Evolutionary conservation across 2,797 vertebrate genomes (phyloP).

Genomic region (Neosilurus hyrtlii): DNA sequence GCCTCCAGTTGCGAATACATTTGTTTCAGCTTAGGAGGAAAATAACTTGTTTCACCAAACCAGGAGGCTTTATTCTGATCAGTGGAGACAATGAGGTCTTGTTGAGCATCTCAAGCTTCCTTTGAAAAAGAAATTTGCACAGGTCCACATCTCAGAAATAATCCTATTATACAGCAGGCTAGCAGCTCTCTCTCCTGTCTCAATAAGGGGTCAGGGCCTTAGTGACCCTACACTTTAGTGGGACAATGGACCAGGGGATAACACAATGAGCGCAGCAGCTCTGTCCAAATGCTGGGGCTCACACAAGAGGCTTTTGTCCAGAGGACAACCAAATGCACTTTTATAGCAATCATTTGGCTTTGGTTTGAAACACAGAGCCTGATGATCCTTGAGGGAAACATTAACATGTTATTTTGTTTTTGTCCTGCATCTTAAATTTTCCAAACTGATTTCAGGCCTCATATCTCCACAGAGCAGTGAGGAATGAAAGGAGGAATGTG

Average conservation of each 20-base stretch:
- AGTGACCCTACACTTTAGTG: conserved; percentile 45
- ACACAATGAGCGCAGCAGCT: conserved; percentile 41
- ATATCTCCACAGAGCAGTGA: conserved; percentile 24
- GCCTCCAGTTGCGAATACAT: conserved; percentile 33
- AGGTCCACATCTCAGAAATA: conserved; percentile 46
- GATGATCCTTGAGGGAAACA: conserved; percentile 12
- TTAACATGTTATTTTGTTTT: not conserved
- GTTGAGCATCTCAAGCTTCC: conserved; percentile 41
- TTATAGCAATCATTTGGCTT: conserved; percentile 36
- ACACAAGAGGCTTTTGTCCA: conserved; percentile 44
- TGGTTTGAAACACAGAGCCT: not conserved
- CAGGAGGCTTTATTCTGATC: conserved; percentile 33
- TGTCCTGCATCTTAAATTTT: not conserved
- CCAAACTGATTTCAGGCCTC: not conserved
- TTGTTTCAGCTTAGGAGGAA: conserved; percentile 44
- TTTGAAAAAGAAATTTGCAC: conserved; percentile 55
- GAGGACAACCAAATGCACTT: conserved; percentile 22
- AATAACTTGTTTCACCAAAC: conserved; percentile 38
- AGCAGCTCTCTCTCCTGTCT: conserved; percentile 51
- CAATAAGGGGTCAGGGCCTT: conserved; percentile 50
- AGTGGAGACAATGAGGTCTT: conserved; percentile 42
- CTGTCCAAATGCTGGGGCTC: conserved; percentile 17
- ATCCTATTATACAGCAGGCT: conserved; percentile 58
- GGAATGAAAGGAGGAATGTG: not conserved
- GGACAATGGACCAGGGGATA: conserved; percentile 49